Base-by-base conservation (phyloP, 2,888 invertebrate species). In the Eilema caniola region DNA sequence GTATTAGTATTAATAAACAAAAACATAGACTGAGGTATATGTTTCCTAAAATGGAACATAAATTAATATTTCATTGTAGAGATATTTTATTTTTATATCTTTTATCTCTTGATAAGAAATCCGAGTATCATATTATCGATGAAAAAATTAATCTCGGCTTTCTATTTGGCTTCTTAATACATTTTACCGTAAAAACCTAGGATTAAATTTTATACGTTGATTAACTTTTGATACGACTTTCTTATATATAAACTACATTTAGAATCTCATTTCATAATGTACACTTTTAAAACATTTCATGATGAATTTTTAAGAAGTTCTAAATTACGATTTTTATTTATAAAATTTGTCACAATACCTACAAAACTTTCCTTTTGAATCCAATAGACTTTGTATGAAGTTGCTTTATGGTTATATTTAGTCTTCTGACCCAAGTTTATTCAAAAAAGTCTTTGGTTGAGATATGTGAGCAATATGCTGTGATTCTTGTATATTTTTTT, bases 241-340 rank as follows among this genome's bases (percentile, higher is more conserved):
- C 20, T 62, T 5, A 56, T 31, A n/a, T 62, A 57, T 62, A 47
- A 56, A 68, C 20, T 37, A 25, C n/a, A 1, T n/a, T 53, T n/a
- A 53, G n/a, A n/a, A 53, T 53, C 20, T n/a, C 20, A 5, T 53
- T n/a, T 53, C 53, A 7, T 47, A 47, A 47, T 47, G 47, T 47
- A 47, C n/a, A n/a, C 31, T 31, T n/a, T 31, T 28, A 4, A 61
- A 61, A 33, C 12, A 33, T 61, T 11, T 61, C n/a, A n/a, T 12
- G 12, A 74, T 76, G 69, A 78, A 76, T 74, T 74, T 68, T 75
- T 62, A 66, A 63, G 56, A 71, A 69, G 67, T 62, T 69, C 66
- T 67, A 70, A 70, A 86, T 84, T 4, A 85, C 77, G 83, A 86
- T 86, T 89, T 90, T 89, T 87, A 86, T 88, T 87, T 87, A 78